phyloP scores from a whole-genome alignment of 1,140 invertebrate species.

The Piezodorus guildinii region DNA sequence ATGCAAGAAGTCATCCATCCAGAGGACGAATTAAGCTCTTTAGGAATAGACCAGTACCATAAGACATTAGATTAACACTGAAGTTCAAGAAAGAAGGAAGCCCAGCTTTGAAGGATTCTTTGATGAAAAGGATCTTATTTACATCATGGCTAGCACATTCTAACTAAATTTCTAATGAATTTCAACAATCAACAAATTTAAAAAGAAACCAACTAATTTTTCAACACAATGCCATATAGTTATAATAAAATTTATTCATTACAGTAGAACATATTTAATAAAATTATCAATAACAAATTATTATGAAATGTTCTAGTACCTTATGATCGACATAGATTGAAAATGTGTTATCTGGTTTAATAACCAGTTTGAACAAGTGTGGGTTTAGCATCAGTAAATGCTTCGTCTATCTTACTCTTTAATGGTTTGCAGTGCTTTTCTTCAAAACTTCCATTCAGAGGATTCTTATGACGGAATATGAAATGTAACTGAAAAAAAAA shows the following conservation, averaged over 20 bases:
- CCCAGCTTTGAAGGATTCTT: too few species aligned
- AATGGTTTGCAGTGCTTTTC: constrained; percentile 90
- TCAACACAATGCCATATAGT: background rate
- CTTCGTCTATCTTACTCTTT: constrained; percentile 70
- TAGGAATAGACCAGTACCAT: too few species aligned
- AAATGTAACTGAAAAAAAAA: constrained; percentile 66
- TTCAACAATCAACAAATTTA: too few species aligned
- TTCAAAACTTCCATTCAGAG: constrained; percentile 73
- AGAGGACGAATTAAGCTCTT: too few species aligned
- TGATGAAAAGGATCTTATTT: too few species aligned
- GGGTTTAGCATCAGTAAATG: constrained; percentile 88
- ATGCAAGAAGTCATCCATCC: too few species aligned
- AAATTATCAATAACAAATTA: background rate
- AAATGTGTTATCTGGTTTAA: constrained; percentile 81
- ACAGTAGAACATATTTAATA: background rate
- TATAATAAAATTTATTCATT: background rate
- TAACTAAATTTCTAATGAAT: too few species aligned
- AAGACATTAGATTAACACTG: too few species aligned
- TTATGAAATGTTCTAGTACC: constrained; percentile 27
- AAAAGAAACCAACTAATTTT: too few species aligned
- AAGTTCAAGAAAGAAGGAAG: too few species aligned
- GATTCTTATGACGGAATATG: constrained; percentile 94
- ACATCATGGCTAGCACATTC: too few species aligned
- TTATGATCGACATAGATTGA: constrained; percentile 58
- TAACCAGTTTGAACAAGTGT: constrained; percentile 86